These are phyloP conservation scores for Nannobrachium achirus DNA, from an alignment of 2,113 vertebrate genomes.

Conservation along the genomic window DNA sequence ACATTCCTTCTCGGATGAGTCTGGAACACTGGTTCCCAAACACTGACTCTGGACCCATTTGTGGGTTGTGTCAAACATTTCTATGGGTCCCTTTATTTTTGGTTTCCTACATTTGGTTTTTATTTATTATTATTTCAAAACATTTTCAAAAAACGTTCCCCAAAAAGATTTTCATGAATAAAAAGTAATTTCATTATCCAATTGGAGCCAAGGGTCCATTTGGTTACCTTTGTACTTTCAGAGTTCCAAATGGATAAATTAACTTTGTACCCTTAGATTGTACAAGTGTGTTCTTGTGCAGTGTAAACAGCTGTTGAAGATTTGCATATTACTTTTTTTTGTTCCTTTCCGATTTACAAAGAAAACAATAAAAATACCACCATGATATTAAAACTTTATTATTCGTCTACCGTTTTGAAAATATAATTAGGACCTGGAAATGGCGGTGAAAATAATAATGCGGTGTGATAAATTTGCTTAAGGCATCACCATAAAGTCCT, in stretches of 20 bases:
- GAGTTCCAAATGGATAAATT: too few relatives aligned
- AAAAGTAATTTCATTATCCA: too few relatives aligned
- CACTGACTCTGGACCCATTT: too few relatives aligned
- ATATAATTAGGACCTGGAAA: conserved; percentile 1
- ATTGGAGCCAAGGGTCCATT: too few relatives aligned
- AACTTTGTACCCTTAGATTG: neutral
- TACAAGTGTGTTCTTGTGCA: neutral
- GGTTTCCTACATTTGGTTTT: too few relatives aligned
- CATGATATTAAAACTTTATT: neutral
- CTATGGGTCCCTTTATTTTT: too few relatives aligned
- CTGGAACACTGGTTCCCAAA: too few relatives aligned
- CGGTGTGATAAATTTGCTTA: neutral
- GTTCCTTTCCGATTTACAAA: neutral
- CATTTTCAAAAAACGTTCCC: too few relatives aligned
- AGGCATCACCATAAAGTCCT: conserved; percentile 25
- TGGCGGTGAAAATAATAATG: conserved; percentile 11
- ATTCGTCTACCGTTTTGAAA: conserved; percentile 14
- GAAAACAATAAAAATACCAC: neutral
- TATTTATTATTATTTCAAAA: too few relatives aligned
- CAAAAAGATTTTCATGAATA: too few relatives aligned
- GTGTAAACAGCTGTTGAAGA: conserved; percentile 4
- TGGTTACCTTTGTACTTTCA: too few relatives aligned
- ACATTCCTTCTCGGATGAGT: neutral
- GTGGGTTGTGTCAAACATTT: too few relatives aligned
- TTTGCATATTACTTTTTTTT: neutral